A percentile compares a stretch with the other conserved stretches of the same genome.
These are phyloP conservation scores for Euura saliciscinereae DNA, from an alignment of 1,140 invertebrate species.

Conservation along the genomic window DNA sequence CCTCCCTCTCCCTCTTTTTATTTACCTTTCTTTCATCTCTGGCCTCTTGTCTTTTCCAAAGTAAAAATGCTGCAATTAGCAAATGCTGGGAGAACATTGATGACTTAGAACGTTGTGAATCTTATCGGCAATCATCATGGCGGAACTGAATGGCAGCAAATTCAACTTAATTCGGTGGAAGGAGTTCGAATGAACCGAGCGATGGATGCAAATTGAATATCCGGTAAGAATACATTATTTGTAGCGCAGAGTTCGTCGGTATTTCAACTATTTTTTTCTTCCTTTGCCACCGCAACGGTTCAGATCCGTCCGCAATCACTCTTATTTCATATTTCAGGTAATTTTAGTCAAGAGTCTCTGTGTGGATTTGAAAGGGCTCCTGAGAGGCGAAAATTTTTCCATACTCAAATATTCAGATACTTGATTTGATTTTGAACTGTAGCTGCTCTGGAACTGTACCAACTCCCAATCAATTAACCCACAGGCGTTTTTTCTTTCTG, in stretches of 20 bases:
- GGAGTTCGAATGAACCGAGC: background rate
- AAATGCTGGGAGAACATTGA: no score
- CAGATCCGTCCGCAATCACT: conserved; percentile 2
- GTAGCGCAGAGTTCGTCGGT: background rate
- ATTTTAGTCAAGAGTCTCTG: background rate
- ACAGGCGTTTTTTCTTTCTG: background rate
- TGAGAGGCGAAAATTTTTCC: no score
- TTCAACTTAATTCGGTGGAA: background rate
- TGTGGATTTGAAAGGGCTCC: no score
- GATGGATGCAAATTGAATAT: conserved; percentile 1
- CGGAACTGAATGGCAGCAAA: background rate
- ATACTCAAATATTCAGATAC: no score
- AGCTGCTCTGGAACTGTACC: no score
- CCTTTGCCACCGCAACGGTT: background rate
- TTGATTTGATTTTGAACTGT: no score
- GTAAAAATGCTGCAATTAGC: no score
- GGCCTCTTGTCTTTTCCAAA: no score
- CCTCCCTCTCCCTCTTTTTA: conserved; percentile 24
- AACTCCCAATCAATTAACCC: background rate
- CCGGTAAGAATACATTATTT: conserved; percentile 7
- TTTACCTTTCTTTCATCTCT: no score
- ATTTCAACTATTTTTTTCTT: background rate
- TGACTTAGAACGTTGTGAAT: no score
- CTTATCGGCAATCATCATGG: no score
- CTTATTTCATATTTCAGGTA: conserved; percentile 1